Conservation (phyloP, 2,797 vertebrate genomes). For the Nannoperca obscura region DNA sequence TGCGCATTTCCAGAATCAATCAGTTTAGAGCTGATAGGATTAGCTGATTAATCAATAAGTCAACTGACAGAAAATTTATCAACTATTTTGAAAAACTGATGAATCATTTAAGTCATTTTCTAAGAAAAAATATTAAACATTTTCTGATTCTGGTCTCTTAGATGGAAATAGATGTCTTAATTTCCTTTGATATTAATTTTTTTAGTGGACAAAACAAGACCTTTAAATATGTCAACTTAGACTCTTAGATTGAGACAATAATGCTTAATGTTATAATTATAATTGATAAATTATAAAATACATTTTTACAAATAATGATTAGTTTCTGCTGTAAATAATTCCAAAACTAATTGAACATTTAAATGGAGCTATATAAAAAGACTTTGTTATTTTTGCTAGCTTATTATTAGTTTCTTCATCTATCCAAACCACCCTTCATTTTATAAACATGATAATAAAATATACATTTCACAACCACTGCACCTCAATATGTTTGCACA, state of each 20-base stretch:
- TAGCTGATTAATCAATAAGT: not conserved
- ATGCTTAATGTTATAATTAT: not conserved
- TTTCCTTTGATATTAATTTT: not conserved
- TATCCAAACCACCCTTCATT: not conserved
- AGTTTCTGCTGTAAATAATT: not conserved
- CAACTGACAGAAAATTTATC: not conserved
- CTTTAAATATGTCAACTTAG: not conserved
- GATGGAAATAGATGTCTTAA: not conserved
- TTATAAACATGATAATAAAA: not conserved
- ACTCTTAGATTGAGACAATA: not conserved
- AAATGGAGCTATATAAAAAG: too few species aligned
- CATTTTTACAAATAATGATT: not conserved
- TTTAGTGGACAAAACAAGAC: not conserved
- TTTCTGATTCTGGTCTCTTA: not conserved
- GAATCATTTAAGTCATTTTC: not conserved
- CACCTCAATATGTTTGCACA: not conserved
- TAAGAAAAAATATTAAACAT: not conserved
- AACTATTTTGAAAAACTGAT: not conserved
- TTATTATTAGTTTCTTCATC: too few species aligned
- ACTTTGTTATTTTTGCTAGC: not conserved
- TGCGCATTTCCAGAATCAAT: not conserved
- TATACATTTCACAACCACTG: not conserved
- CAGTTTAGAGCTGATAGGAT: not conserved
- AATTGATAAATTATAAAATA: not conserved
- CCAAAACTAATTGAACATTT: not conserved